Evolutionary conservation across 2,113 vertebrate genomes (phyloP).

Genomic region (Callorhinus ursinus): DNA sequence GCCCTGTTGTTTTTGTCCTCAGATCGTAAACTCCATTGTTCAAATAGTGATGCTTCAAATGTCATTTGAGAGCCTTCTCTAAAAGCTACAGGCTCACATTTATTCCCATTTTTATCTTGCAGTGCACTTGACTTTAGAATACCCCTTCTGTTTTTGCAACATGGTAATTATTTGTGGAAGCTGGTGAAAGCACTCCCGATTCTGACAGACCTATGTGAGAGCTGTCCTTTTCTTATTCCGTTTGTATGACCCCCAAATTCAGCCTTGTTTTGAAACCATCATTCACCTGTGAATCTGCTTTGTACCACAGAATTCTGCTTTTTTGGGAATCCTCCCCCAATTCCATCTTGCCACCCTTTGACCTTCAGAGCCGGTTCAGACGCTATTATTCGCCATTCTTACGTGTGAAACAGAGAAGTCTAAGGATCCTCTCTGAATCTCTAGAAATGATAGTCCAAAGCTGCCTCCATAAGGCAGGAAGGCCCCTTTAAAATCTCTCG

Average conservation of each 20-base stretch:
- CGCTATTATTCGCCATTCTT: neutral
- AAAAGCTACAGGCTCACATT: conserved; percentile 74
- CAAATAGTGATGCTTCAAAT: conserved; percentile 74
- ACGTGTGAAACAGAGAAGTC: neutral
- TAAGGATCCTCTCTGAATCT: neutral
- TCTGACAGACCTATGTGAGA: conserved; percentile 7
- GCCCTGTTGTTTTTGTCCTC: conserved; percentile 80
- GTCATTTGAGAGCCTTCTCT: conserved; percentile 75
- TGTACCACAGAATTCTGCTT: neutral
- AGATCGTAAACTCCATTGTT: conserved; percentile 77
- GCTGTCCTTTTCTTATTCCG: neutral
- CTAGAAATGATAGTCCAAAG: neutral
- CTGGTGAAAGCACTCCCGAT: neutral
- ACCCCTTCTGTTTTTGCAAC: conserved; percentile 65
- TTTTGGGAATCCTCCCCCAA: neutral
- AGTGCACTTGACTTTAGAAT: conserved; percentile 72
- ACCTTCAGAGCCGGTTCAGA: neutral
- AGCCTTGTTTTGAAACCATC: neutral
- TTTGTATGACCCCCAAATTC: conserved; percentile 8
- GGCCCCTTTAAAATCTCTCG: accelerated
- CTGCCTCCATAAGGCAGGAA: neutral
- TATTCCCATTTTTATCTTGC: conserved; percentile 76
- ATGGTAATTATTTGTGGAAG: conserved; percentile 72
- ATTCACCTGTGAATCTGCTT: neutral
- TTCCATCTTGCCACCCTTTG: neutral